Evolutionary conservation across 2,888 invertebrate species (phyloP), one percentile per base, ranked within the genome.

Genomic region (Trissolcus japonicus): DNA sequence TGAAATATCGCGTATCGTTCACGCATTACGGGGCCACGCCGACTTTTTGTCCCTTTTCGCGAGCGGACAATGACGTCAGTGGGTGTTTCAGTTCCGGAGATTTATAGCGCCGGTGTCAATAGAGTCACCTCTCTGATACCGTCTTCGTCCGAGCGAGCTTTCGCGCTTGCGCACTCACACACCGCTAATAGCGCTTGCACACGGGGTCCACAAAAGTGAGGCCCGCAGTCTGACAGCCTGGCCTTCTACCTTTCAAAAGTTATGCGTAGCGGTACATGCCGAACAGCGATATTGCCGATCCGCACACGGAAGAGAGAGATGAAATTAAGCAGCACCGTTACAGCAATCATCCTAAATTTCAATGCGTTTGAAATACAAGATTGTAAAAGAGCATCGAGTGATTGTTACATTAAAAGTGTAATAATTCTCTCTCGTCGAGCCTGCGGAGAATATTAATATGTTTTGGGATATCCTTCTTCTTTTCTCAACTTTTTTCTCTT

Each of bases 81-180:
- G 82, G 82, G 81, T 82, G 82, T 75, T 84, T 82, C 78, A 80
- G 82, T 68, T 78, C 57, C 72, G 57, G 68, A 82, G 85, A 85
- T 85, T 85, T 84, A 85, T 81, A 81, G 81, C 71, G 71, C 59
- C 80, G 81, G 77, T 83, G 85, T 84, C 85, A 83, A 85, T 85
- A 83, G 82, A 84, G 82, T 85, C 82, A 80, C 82, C 80, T 79
- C 25, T 25, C 67, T 69, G 60, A 78, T 79, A 79, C 76, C 67
- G 77, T 79, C 25, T 25, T 25, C 25, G n/a, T n/a, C n/a, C n/a
- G 25, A 25, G 25, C 25, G 25, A 25, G 25, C 25, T 25, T 25
- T 25, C 25, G 25, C 25, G 25, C 25, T 68, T 55, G 61, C 55
- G 25, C 35, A 53, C 41, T 41, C 29, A 17, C 41, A 46, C 43